These are phyloP conservation scores for Hydrophis major DNA, from an alignment of 2,797 vertebrate species.

Conservation along the genomic window DNA sequence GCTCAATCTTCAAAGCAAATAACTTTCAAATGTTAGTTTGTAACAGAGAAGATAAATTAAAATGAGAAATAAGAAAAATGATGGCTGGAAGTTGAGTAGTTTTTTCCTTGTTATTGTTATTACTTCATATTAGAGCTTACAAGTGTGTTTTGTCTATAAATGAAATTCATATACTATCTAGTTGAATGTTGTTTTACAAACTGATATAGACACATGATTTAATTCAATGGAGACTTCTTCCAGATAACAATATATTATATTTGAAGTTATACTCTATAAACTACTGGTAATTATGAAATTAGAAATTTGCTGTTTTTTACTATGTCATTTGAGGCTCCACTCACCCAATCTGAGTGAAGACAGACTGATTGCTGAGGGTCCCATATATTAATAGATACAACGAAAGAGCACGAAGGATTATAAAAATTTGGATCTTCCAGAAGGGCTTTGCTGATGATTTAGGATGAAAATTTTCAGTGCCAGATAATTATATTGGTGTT, in stretches of 20 bases:
- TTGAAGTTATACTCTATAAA: background rate
- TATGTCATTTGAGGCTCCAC: background rate
- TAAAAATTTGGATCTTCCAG: background rate
- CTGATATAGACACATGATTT: background rate
- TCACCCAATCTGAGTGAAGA: background rate
- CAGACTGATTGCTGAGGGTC: background rate
- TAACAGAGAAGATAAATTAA: background rate
- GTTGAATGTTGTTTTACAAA: background rate
- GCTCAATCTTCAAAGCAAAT: background rate
- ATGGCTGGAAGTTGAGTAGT: background rate
- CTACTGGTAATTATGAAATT: background rate
- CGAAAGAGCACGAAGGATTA: background rate
- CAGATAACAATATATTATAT: background rate
- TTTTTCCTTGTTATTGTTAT: background rate
- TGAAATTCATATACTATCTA: background rate
- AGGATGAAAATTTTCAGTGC: background rate
- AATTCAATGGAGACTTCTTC: background rate
- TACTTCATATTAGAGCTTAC: background rate
- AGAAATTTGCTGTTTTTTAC: conserved; percentile 3
- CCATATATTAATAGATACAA: background rate
- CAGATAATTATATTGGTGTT: background rate
- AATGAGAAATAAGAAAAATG: background rate
- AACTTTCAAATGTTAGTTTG: background rate
- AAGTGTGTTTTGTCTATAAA: background rate
- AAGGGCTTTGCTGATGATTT: background rate